Percentiles rank a stretch among this genome's conserved stretches.
Evolutionary conservation across 2,113 vertebrate genomes (phyloP).

Genomic region (Daubentonia madagascariensis): DNA sequence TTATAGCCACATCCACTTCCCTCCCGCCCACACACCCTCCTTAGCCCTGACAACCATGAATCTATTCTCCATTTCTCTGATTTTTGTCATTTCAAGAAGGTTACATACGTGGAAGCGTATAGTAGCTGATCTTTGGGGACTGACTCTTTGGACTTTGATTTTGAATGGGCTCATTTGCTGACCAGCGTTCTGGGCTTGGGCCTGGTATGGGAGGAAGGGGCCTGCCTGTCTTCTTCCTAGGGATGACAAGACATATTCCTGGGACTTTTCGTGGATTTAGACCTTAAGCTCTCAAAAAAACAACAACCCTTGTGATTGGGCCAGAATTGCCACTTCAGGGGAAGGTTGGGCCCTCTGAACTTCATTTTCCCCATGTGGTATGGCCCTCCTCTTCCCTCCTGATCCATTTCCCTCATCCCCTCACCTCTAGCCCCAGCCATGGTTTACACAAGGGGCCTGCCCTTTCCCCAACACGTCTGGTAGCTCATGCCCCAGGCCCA

Average conservation of each 20-base stretch:
- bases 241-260: rapidly evolving
- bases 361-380: not conserved
- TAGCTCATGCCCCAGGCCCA: not conserved
- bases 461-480: conserved; percentile 39
- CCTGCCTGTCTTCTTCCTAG: not conserved
- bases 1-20: not conserved
- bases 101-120: not conserved
- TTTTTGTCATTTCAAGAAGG: not conserved
- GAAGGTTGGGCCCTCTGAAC: not conserved
- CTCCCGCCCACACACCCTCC: not conserved
- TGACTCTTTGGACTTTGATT: not conserved
- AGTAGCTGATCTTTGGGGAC: not conserved
- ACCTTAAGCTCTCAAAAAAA: not conserved
- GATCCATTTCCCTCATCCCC: not conserved
- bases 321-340: not conserved
- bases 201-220: not conserved
- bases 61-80: not conserved
- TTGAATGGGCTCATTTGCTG: not conserved
- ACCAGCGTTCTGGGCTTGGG: not conserved
- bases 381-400: not conserved
- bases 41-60: not conserved
- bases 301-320: not conserved
- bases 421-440: not conserved
- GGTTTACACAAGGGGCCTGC: not conserved
- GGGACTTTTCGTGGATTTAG: not conserved